These are phyloP conservation scores for Chrysolina haemoptera DNA, from an alignment of 2,888 invertebrate genomes.

Conservation along the genomic window DNA sequence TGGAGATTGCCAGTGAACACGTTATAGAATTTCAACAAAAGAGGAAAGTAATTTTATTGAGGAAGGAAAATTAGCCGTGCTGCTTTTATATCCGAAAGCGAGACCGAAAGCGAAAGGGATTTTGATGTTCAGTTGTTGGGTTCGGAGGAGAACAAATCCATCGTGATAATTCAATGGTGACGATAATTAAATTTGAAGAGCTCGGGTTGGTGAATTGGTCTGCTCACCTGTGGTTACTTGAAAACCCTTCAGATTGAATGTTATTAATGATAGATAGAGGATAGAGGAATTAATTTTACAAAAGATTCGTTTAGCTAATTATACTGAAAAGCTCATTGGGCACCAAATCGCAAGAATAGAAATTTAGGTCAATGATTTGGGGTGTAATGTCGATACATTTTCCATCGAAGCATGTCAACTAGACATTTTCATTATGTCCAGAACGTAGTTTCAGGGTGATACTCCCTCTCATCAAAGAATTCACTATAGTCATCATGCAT, in stretches of 20 bases:
- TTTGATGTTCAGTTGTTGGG: not conserved
- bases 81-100: slow-evolving; percentile 9
- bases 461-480: too few relatives aligned
- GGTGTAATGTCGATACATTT: not conserved
- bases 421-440: too few relatives aligned
- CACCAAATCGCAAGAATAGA: too few relatives aligned
- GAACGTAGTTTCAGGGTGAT: too few relatives aligned
- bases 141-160: not conserved
- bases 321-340: too few relatives aligned
- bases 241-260: not conserved
- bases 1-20: slow-evolving; percentile 13
- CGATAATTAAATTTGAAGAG: not conserved
- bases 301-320: not conserved
- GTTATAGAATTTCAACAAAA: slow-evolving; percentile 13
- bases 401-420: too few relatives aligned
- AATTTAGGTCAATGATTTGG: not conserved
- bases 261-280: not conserved
- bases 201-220: not conserved
- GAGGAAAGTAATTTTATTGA: slow-evolving; percentile 3
- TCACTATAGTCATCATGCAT: too few relatives aligned
- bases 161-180: not conserved
- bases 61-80: not conserved
- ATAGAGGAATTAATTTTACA: not conserved
- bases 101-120: not conserved
- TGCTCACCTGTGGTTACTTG: slow-evolving; percentile 1